A percentile compares a stretch with the other conserved stretches of the same genome.
Evolutionary conservation across 2,888 invertebrate species (phyloP).

Genomic region (Aporophyla lueneburgensis): DNA sequence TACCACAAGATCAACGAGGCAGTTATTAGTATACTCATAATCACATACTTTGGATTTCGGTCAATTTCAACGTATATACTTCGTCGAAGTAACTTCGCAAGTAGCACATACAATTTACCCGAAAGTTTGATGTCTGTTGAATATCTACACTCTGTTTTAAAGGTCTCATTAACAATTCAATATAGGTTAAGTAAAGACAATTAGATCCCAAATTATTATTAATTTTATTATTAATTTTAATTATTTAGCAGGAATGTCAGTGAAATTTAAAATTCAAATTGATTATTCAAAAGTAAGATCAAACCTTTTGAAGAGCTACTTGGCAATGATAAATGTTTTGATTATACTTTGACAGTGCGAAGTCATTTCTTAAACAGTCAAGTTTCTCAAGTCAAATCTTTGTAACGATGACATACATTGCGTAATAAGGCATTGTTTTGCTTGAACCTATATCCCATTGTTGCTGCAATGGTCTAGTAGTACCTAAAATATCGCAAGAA

Average conservation of each 20-base stretch:
- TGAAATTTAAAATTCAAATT: constrained; percentile 17
- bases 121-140: neutral
- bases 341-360: neutral
- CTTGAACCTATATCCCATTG: neutral
- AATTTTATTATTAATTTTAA: no score
- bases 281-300: neutral
- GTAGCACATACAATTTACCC: no score
- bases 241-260: constrained; percentile 5
- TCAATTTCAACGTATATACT: no score
- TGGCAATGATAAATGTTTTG: constrained; percentile 8
- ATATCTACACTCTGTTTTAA: neutral
- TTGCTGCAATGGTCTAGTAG: neutral
- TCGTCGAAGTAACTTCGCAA: no score
- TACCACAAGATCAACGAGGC: no score
- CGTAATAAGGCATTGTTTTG: neutral
- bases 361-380: constrained; percentile 6
- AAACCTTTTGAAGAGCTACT: neutral
- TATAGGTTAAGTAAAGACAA: constrained; percentile 7
- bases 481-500: neutral
- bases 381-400: no score
- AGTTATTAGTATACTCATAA: no score
- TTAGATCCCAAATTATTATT: neutral
- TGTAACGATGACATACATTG: neutral
- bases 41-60: no score
- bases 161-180: neutral